Evolutionary conservation across 2,113 vertebrate species (phyloP).

Genomic region (Tauraco erythrolophus): DNA sequence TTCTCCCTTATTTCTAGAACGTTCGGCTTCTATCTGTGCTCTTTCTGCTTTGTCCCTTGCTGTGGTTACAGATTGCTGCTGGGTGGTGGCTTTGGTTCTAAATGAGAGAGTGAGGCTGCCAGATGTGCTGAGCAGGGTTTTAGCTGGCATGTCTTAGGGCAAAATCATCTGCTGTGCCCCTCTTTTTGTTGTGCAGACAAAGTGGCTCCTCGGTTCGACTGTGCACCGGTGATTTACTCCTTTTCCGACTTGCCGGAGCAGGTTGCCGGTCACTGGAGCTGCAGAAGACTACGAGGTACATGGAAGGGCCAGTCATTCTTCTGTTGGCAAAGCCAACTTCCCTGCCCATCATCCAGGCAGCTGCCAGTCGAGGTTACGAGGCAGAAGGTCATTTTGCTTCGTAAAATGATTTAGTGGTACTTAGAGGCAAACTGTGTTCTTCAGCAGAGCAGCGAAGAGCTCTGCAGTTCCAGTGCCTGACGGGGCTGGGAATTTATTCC

Average conservation of each 20-base stretch:
- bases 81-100: not conserved
- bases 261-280: not conserved
- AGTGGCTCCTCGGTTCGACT: fast-evolving
- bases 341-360: not conserved
- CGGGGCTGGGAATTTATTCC: not conserved
- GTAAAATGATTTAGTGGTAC: not conserved
- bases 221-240: not conserved
- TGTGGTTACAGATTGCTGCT: not conserved
- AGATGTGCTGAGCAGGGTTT: not conserved
- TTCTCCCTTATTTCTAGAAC: not conserved
- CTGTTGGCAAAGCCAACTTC: not conserved
- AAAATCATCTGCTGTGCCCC: not conserved
- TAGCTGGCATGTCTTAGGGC: not conserved
- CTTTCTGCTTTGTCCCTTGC: not conserved
- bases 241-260: not conserved
- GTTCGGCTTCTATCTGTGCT: not conserved
- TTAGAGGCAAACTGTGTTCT: not conserved
- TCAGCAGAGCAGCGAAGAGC: not conserved
- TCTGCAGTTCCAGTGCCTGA: not conserved
- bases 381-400: not conserved
- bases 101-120: not conserved
- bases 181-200: not conserved
- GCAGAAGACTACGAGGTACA: fast-evolving
- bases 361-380: not conserved
- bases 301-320: not conserved